phyloP scores from a whole-genome alignment of 2,888 invertebrate genomes.

The Chaetogeoica ovagalla region DNA sequence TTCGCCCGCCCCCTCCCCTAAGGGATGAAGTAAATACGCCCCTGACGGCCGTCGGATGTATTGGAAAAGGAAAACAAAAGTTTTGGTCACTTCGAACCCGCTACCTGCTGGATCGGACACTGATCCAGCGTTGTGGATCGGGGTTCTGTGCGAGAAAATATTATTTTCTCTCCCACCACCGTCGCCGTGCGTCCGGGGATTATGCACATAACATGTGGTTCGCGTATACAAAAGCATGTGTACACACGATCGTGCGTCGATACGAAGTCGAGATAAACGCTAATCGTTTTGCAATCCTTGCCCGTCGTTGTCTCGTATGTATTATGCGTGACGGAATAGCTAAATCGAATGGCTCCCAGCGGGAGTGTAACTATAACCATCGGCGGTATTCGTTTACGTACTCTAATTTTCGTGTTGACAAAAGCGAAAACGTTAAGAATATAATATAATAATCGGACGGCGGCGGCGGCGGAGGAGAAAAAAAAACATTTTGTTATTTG shows the following conservation, averaged over 20 bases:
- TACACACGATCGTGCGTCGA: background rate
- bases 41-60: no score
- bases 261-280: constrained; percentile 8
- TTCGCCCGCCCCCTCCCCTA: no score
- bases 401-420: constrained; percentile 19
- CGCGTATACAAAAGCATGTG: no score
- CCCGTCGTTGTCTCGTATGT: background rate
- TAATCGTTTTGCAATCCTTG: background rate
- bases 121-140: no score
- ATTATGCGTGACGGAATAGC: background rate
- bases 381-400: constrained; percentile 7
- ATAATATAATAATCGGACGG: constrained; percentile 38
- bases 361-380: constrained; percentile 2
- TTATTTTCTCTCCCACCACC: no score
- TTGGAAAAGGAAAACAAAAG: no score
- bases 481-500: background rate
- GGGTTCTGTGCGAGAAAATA: no score
- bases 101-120: no score
- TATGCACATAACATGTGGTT: background rate
- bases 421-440: constrained; percentile 16
- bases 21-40: no score
- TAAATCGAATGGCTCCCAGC: constrained; percentile 36
- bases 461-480: background rate
- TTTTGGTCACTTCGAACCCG: no score
- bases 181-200: no score